Base-by-base conservation (phyloP, 2,888 invertebrate species). In the Autographa gamma region DNA sequence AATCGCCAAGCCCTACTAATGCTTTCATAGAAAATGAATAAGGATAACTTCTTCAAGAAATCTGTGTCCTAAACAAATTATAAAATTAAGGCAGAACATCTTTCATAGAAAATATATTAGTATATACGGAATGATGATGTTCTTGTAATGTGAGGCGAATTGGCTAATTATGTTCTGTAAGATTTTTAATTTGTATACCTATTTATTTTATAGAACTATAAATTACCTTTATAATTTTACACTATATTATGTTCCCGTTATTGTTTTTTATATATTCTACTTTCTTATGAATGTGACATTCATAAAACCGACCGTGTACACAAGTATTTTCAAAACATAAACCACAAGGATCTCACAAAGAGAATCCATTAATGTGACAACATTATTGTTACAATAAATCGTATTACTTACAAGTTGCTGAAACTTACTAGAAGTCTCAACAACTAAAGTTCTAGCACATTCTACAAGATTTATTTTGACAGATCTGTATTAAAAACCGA, bases 361-460 rank as follows among this genome's bases (percentile, higher is more conserved):
- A 69, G 76, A 67, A 71, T 69, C 62, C 64, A 79, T 82, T 43
- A 71, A 60, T 58, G 58, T 41, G 54, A 71, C 69, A 61, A 79
- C 75, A 66, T 38, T 63, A 71, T 38, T 63, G 73, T 73, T 63
- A 73, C 71, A 71, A 80, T 80, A 71, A 80, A 80, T 68, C 32
- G 25, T 58, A 77, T 66, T 48, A 63, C 64, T 66, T 58, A 63
- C 63, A 66, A 60, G 54, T 66, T 60, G 52, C 65, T 34, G 59
- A 48, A 48, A 48, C 48, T 48, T n/a, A 48, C 48, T 48, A 48
- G n/a, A 48, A 48, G n/a, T 48, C n/a, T n/a, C 56, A 58, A 59
- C 8, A 58, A 61, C 54, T 61, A 31, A 54, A 60, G 52, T 60
- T 48, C 7, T 48, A 60, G 54, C 54, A 48, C 25, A 43, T 63